Evolutionary conservation across 2,113 vertebrate species (phyloP), one percentile per base, ranked within the genome.

Genomic region (Diphyllodes magnificus): DNA sequence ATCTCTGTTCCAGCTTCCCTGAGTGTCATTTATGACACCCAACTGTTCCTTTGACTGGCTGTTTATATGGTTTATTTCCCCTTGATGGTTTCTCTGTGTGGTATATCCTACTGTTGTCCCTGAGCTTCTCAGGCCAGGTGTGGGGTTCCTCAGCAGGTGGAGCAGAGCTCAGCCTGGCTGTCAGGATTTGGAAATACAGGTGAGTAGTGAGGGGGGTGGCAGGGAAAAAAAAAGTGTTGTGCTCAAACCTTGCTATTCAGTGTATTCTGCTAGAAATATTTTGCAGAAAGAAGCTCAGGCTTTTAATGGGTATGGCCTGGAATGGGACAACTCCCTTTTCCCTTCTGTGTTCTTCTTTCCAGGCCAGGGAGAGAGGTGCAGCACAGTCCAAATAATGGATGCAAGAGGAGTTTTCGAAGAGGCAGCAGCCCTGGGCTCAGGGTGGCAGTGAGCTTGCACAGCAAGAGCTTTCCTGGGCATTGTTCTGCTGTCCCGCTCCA

Each of bases 191-290:
- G 57, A 47, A 39, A 39, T 27, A 19, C 50, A 57, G 19, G 19
- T 30, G 37, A 75, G 10, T 2, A 39, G 28, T 0, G 3, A 45
- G 17, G 33, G 1, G 1, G 3, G 19, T 22, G 10, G 2, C 33
- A 86, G 78, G 78, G 45, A 33, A 30, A 51, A 64, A 33, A 53
- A 27, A 40, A 19, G 2, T 25, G 6, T 20, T 56, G 13, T 40
- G 82, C n/a, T 9, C 13, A 30, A 35, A 19, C 39, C 4, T 76
- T 22, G 11, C 28, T 51, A 25, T 20, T 39, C 11, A 11, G 0
- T 20, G 5, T 54, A 11, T 39, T 33, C 10, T 53, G 20, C 33
- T 73, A 44, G 33, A 69, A 88, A 25, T 47, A 14, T 7, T 54
- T 39, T 21, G 49, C 37, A 51, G 30, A 39, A 65, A 21, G 85